A percentile compares a stretch with the other conserved stretches of the same genome.
phyloP scores from a whole-genome alignment of 2,113 vertebrate genomes.

The Tragelaphus imberbis region DNA sequence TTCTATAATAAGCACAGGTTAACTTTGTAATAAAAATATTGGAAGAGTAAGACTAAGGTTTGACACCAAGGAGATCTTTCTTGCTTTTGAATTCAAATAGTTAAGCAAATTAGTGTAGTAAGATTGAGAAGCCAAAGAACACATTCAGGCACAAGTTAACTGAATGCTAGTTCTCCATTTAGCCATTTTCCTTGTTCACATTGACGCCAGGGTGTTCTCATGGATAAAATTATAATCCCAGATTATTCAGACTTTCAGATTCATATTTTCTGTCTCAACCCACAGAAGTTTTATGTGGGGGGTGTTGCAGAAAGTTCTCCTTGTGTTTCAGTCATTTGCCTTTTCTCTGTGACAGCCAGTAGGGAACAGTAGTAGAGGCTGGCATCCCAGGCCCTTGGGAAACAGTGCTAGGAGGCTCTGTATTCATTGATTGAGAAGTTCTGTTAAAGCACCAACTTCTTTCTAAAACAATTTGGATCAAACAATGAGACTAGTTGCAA shows the following conservation, averaged over 20 bases:
- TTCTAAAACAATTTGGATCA: not conserved
- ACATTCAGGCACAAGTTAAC: not conserved
- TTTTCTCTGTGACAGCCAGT: not conserved
- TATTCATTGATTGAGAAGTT: not conserved
- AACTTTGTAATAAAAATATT: slow-evolving; percentile 5
- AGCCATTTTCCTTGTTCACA: not conserved
- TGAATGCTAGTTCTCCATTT: not conserved
- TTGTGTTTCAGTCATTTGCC: not conserved
- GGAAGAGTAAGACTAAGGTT: not conserved
- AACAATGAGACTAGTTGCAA: not conserved
- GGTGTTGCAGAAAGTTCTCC: not conserved
- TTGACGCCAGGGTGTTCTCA: slow-evolving; percentile 37
- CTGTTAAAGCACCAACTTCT: not conserved
- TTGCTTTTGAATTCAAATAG: slow-evolving; percentile 28
- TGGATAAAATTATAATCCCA: slow-evolving; percentile 54
- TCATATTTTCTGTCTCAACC: slow-evolving; percentile 53
- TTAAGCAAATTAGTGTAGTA: not conserved
- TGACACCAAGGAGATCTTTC: not conserved
- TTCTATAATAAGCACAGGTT: not conserved
- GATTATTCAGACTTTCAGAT: slow-evolving; percentile 57
- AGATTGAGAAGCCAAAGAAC: slow-evolving; percentile 17
- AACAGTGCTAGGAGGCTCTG: not conserved
- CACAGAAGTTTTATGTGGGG: slow-evolving; percentile 5
- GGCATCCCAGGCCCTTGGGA: too few relatives aligned
- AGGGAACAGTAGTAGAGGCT: not conserved